Evolutionary conservation across 1,140 invertebrate genomes (phyloP), one percentile per base, ranked within the genome.

Genomic region (Saccostrea echinata): DNA sequence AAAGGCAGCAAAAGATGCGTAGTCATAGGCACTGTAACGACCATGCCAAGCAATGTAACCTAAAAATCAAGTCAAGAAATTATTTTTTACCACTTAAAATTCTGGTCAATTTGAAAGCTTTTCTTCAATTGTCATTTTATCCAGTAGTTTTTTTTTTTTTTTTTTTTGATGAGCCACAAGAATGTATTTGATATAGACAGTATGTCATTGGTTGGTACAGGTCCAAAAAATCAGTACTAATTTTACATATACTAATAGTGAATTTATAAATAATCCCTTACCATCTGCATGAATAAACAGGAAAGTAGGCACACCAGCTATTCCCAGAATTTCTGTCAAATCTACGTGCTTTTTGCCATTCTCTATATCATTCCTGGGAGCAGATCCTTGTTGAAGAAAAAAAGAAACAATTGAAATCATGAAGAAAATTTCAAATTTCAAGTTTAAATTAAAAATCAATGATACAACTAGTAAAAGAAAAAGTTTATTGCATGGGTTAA

Each of bases 41-140:
- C 94, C 94, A 90, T 94, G 94, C 94, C 94, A 95, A 21, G 92
- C 92, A 43, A 95, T 93, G 91, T 94, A 92, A 86, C 93, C 94
- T 95, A 88, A 1, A 90, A 86, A 53, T n/a, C 86, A 80, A 91
- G 84, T 87, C 3, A 21, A n/a, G 55, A 61, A 21, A 21, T 57
- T 9, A 43, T 9, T 43, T 9, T 8, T 43, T 43, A 43, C 43
- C 43, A 43, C 43, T 43, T 43, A 43, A 43, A 43, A 43, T 43
- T 43, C 35, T 43, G 6, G 35, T 6, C 35, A 43, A 43, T 43
- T 43, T 43, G 35, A 43, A 43, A 43, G 35, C n/a, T n/a, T n/a
- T n/a, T n/a, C n/a, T n/a, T n/a, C n/a, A n/a, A n/a, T n/a, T n/a
- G n/a, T n/a, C n/a, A n/a, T n/a, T n/a, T n/a, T n/a, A n/a, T n/a